Evolutionary conservation across 2,113 vertebrate species (phyloP), one percentile per base, ranked within the genome.

Genomic region (Nettapus auritus): DNA sequence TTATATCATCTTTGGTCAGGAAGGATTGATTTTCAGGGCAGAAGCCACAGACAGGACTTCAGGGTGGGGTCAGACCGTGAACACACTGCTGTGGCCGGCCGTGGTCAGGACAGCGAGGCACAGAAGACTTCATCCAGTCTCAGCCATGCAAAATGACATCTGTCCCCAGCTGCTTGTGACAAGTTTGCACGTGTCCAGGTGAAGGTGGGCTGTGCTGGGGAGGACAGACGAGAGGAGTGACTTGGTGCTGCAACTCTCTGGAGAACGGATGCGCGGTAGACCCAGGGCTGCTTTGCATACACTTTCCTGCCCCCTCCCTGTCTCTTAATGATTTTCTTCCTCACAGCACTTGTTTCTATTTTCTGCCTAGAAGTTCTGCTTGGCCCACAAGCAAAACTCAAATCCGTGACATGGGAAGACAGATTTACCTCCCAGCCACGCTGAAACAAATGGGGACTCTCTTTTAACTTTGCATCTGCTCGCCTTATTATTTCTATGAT

Each of bases 181-280:
- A 3, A 6, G 20, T 2, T 36, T n/a, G 10, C n/a, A 11, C 3
- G 2, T 0, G 2, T 0, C 3, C 2, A 31, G n/a, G 9, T 25
- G 42, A 1, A 31, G 50, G 20, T 6, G 36, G 31, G 34, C 63
- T 3, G 2, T 0, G 2, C 8, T 60, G 7, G 7, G 36, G 36
- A 21, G 15, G 40, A 14, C 1, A 38, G 66, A 10, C 16, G 10
- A 0, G 5, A 28, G 77, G 3, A 36, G 22, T 0, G 40, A 0
- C 29, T 13, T 62, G n/a, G n/a, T 0, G 0, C 42, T 18, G 57
- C 48, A 68, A 62, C n/a, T 69, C 22, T 3, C 13, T 6, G 4
- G 56, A 40, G 42, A 8, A 1, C 1, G 59, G 68, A 26, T 6
- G 1, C 10, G 21, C 73, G 1, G 2, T 3, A 70, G 25, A 48